Conservation (phyloP, 2,888 invertebrate species). For the Ochropleura leucogaster region DNA sequence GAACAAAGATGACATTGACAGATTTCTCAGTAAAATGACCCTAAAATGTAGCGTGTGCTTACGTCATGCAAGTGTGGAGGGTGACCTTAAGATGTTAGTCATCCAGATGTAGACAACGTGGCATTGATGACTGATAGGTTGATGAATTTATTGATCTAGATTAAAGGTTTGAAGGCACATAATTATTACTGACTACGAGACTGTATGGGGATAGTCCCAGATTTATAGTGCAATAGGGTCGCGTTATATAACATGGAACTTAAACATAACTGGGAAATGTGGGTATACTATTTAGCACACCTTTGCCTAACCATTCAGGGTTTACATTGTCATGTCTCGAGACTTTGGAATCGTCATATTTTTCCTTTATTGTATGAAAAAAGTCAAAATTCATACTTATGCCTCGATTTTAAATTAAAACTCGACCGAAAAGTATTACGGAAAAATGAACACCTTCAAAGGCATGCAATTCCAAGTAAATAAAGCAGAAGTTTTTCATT, state of each 20-base stretch:
- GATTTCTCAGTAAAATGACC: constrained; percentile 53
- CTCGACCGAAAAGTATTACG: background rate
- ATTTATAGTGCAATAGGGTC: too few relatives aligned
- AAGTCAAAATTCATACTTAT: background rate
- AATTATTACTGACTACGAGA: background rate
- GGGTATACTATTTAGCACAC: too few relatives aligned
- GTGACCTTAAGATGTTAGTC: constrained; percentile 37
- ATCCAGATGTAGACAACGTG: constrained; percentile 29
- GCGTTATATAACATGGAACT: too few relatives aligned
- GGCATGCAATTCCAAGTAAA: background rate
- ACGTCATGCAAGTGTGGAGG: constrained; percentile 36
- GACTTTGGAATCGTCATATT: background rate
- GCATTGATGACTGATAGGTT: constrained; percentile 27
- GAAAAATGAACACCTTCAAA: background rate
- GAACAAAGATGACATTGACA: constrained; percentile 58
- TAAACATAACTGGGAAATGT: too few relatives aligned
- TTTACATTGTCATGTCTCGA: too few relatives aligned
- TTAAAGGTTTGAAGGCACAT: background rate
- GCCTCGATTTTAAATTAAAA: background rate
- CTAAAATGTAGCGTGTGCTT: constrained; percentile 30
- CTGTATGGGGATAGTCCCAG: too few relatives aligned
- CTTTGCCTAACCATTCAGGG: too few relatives aligned
- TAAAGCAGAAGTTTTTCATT: background rate
- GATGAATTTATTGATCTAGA: background rate
- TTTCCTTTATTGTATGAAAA: too few relatives aligned